These are phyloP conservation scores for Nemopilema nomurai DNA, from an alignment of 30 jellyfish, hydroid and myxozoan genomes.

Conservation along the genomic window DNA sequence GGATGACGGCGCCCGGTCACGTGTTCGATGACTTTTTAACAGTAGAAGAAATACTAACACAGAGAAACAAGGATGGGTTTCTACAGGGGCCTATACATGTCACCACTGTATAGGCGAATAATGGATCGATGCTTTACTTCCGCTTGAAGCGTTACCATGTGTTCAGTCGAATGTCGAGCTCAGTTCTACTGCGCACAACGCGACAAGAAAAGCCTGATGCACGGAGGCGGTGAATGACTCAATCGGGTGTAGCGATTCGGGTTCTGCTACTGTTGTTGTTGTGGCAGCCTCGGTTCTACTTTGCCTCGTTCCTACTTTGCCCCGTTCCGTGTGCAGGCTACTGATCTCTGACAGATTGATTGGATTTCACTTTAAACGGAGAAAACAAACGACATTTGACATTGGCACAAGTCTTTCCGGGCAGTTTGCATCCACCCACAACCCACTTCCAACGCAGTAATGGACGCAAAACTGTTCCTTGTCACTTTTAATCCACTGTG, in stretches of 20 bases:
- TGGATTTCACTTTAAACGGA: no score
- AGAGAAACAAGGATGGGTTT: slow-evolving; percentile 87
- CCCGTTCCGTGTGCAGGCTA: no score
- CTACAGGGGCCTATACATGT: slow-evolving; percentile 94
- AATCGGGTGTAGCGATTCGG: no score
- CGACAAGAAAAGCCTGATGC: no score
- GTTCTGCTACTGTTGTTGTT: no score
- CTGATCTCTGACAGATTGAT: no score
- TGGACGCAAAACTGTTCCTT: not conserved
- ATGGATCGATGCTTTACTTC: not conserved
- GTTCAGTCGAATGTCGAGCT: not conserved
- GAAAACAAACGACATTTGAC: not conserved
- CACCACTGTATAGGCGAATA: slow-evolving; percentile 70
- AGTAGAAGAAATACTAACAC: slow-evolving; percentile 88
- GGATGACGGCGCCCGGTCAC: slow-evolving; percentile 88
- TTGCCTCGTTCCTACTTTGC: no score
- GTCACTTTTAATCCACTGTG: not conserved
- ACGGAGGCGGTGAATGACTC: no score
- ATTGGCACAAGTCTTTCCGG: not conserved
- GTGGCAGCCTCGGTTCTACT: no score
- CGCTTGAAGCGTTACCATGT: not conserved
- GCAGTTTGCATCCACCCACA: not conserved
- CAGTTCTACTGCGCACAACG: no score
- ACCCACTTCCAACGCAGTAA: not conserved
- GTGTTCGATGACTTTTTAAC: slow-evolving; percentile 87